A percentile compares a stretch with the other conserved stretches of the same genome.
phyloP scores from a whole-genome alignment of 2,113 vertebrate genomes.

The Strigops habroptila region DNA sequence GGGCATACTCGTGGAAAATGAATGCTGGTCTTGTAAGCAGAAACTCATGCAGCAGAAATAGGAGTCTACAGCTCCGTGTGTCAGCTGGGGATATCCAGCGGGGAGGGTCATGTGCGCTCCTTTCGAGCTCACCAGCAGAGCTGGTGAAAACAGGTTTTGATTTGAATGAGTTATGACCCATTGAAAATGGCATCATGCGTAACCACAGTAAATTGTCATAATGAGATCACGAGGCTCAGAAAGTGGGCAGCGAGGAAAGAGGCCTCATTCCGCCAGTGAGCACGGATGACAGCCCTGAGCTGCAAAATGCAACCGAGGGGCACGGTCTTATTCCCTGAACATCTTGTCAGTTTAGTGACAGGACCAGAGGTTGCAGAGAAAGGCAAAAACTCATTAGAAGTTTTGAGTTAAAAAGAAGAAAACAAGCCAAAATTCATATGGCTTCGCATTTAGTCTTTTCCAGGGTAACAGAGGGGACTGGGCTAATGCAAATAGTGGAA shows the following conservation, averaged over 20 bases:
- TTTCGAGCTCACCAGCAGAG: background rate
- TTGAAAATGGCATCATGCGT: conserved; percentile 48
- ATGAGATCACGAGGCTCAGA: conserved; percentile 50
- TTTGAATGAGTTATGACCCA: conserved; percentile 57
- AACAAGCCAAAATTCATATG: background rate
- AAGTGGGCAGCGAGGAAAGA: background rate
- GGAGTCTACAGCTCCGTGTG: background rate
- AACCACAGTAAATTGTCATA: conserved; percentile 57
- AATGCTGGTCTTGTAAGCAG: conserved; percentile 43
- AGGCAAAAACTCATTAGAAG: background rate
- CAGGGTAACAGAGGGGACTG: background rate
- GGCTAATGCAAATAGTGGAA: background rate
- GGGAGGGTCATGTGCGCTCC: conserved; percentile 5
- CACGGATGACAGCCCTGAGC: background rate
- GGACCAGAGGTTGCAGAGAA: background rate
- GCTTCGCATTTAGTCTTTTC: background rate
- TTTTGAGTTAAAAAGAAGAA: background rate
- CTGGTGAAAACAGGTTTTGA: conserved; percentile 60
- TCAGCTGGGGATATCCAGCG: conserved; percentile 37
- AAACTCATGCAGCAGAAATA: background rate
- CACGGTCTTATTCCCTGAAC: background rate
- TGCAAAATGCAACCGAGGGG: background rate
- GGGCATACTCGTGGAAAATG: background rate
- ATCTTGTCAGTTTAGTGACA: background rate
- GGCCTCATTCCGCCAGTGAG: background rate